Evolutionary conservation across 2,797 vertebrate genomes (phyloP).

Genomic region (Poliocrania exsul): DNA sequence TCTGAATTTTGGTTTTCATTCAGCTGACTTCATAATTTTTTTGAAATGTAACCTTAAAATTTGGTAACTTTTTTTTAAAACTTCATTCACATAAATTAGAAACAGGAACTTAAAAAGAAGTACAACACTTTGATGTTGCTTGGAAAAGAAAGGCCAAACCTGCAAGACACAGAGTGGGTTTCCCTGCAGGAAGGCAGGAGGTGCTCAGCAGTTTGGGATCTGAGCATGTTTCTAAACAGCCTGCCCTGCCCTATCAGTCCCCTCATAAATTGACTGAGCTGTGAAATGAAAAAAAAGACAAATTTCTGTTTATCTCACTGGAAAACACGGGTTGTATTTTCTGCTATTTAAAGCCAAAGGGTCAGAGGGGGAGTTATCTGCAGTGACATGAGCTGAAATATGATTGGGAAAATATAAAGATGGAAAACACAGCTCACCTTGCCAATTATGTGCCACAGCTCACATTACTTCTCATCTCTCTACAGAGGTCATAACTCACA

Average conservation of each 20-base stretch:
- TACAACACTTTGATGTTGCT: not conserved
- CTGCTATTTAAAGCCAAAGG: slow-evolving; percentile 77
- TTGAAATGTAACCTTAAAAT: not conserved
- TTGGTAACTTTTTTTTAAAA: not conserved
- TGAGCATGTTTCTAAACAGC: slow-evolving; percentile 34
- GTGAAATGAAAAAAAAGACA: slow-evolving; percentile 72
- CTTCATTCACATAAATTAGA: not conserved
- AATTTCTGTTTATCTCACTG: slow-evolving; percentile 78
- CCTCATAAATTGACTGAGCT: slow-evolving; percentile 66
- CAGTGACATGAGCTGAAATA: slow-evolving; percentile 74
- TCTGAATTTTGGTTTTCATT: not conserved
- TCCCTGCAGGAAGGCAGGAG: not conserved
- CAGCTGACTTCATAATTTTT: not conserved
- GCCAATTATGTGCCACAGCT: slow-evolving; percentile 66
- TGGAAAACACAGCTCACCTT: slow-evolving; percentile 66
- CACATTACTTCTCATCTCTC: slow-evolving; percentile 37
- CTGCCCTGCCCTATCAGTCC: slow-evolving; percentile 20
- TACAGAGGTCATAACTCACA: slow-evolving; percentile 49
- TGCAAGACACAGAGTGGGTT: not conserved
- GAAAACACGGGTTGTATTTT: slow-evolving; percentile 77
- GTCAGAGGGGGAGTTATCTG: slow-evolving; percentile 75
- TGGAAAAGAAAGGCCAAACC: slow-evolving; percentile 24
- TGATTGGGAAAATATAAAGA: slow-evolving; percentile 74
- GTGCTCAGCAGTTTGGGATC: not conserved
- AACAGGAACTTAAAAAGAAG: not conserved